Evolutionary conservation across 2,888 invertebrate species (phyloP).

Genomic region (Noctua janthina): DNA sequence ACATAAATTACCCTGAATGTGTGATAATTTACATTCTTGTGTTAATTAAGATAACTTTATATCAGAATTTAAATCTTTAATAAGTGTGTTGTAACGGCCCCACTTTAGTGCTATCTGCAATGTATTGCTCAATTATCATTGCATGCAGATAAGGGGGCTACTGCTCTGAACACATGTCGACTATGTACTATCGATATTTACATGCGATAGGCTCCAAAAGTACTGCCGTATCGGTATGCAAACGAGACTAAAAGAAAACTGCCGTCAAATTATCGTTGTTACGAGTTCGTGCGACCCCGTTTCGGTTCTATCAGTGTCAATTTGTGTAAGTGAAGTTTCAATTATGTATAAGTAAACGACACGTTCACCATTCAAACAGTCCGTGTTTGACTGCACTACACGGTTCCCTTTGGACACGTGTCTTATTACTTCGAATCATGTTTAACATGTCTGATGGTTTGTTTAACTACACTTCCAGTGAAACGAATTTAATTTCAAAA

Average conservation of each 20-base stretch:
- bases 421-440: conserved; percentile 14
- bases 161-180: conserved; percentile 58
- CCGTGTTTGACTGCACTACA: conserved; percentile 36
- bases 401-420: conserved; percentile 40
- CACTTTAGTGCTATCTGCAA: conserved; percentile 62
- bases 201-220: conserved; percentile 55
- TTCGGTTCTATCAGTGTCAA: conserved; percentile 75
- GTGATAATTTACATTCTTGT: conserved; percentile 61
- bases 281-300: conserved; percentile 70
- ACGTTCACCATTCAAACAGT: conserved; percentile 37
- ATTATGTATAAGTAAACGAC: conserved; percentile 62
- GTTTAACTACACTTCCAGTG: conserved; percentile 29
- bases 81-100: conserved; percentile 61
- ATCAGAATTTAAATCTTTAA: conserved; percentile 56
- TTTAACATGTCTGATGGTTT: conserved; percentile 26
- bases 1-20: conserved; percentile 66
- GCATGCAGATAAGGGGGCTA: conserved; percentile 69
- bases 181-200: conserved; percentile 59
- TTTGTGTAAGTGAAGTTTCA: conserved; percentile 74
- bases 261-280: conserved; percentile 74
- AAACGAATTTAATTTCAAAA: conserved; percentile 38
- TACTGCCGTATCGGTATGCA: conserved; percentile 50
- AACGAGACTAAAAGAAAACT: conserved; percentile 67
- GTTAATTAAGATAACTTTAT: conserved; percentile 56
- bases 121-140: conserved; percentile 75